Conservation (phyloP, 2,113 vertebrate genomes). For the Hemichromis elongatus region DNA sequence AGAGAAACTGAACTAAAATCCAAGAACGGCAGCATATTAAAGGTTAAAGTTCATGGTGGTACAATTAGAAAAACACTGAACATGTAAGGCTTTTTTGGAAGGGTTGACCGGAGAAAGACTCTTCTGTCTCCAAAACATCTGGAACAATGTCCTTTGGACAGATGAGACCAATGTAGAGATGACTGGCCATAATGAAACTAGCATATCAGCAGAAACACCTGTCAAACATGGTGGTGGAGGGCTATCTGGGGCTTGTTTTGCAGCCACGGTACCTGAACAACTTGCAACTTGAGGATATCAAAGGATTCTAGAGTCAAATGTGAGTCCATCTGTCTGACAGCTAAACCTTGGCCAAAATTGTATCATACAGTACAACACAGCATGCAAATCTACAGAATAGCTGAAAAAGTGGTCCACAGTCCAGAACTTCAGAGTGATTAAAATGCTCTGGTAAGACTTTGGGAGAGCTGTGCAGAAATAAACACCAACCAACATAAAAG, state of each 20-base stretch:
- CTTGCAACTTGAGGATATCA: background rate
- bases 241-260: background rate
- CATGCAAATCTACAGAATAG: background rate
- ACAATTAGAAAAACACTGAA: no score
- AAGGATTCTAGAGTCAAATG: background rate
- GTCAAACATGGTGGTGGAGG: background rate
- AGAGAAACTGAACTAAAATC: background rate
- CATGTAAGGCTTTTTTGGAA: background rate
- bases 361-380: background rate
- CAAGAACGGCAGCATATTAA: no score
- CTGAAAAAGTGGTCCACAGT: background rate
- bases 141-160: background rate
- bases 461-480: background rate
- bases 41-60: no score
- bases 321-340: background rate
- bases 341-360: background rate
- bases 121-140: background rate
- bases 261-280: background rate
- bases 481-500: background rate
- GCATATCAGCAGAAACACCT: background rate
- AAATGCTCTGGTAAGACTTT: background rate
- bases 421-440: background rate
- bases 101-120: background rate
- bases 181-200: background rate
- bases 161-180: background rate